Percentiles rank a stretch among this genome's conserved stretches.
phyloP scores from a whole-genome alignment of 2,797 vertebrate genomes.

The Enteromius trimaculatus region DNA sequence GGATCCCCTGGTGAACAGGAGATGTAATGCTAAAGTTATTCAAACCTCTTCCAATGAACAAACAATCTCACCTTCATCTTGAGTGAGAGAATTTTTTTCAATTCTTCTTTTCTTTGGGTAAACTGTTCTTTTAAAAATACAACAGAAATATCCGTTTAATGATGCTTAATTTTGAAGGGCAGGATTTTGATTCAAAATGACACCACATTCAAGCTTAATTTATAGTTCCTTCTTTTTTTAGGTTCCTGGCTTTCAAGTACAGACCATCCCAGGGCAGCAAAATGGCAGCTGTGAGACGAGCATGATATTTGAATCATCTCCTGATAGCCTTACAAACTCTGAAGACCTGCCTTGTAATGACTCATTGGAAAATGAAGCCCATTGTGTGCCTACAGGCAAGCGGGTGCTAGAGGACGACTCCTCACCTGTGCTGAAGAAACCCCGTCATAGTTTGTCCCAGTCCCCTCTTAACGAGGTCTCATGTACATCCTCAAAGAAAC shows the following conservation, averaged over 20 bases:
- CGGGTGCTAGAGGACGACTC: slow-evolving; percentile 82
- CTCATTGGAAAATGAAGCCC: slow-evolving; percentile 28
- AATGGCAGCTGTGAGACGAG: slow-evolving; percentile 68
- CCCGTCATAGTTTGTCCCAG: slow-evolving; percentile 70
- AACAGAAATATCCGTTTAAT: neutral
- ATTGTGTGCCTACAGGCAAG: slow-evolving; percentile 73
- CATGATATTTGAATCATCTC: slow-evolving; percentile 60
- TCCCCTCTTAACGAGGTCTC: slow-evolving; percentile 69
- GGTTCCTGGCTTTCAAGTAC: slow-evolving; percentile 65
- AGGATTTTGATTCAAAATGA: neutral
- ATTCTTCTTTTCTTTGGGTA: neutral
- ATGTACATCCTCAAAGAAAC: slow-evolving; percentile 74
- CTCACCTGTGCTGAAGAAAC: slow-evolving; percentile 83
- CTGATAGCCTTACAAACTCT: slow-evolving; percentile 53
- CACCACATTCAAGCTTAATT: neutral
- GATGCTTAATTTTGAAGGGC: neutral
- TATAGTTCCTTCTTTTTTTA: slow-evolving; percentile 53
- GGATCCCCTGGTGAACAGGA: neutral
- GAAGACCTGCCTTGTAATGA: slow-evolving; percentile 49
- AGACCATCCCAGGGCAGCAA: slow-evolving; percentile 67
- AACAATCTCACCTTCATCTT: neutral
- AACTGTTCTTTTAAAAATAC: neutral
- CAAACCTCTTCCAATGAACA: neutral
- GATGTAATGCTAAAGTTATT: neutral
- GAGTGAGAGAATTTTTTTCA: neutral